Conservation (phyloP, 2,797 vertebrate genomes). For the Lerista edwardsae region DNA sequence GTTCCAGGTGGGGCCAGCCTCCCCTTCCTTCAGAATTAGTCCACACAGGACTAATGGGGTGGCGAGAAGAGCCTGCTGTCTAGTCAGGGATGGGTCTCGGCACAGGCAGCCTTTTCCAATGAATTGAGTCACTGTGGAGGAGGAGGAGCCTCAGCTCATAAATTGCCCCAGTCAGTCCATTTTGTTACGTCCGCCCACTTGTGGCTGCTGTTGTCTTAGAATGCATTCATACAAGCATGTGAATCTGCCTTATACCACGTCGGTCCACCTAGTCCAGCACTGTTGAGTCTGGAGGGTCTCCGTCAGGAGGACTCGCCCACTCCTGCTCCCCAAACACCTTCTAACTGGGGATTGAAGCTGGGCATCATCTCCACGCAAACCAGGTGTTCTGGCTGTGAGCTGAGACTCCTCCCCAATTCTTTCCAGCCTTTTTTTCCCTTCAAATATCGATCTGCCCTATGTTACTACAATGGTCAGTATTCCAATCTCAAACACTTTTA, state of each 20-base stretch:
- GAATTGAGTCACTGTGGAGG: not conserved
- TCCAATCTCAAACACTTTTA: not conserved
- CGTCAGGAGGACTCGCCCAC: not conserved
- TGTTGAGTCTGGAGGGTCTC: not conserved
- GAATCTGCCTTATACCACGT: not conserved
- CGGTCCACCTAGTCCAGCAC: not conserved
- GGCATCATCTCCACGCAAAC: not conserved
- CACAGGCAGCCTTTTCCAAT: not conserved
- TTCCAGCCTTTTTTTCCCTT: no score
- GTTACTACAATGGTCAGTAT: not conserved
- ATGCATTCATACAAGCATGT: not conserved
- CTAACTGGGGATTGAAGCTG: not conserved
- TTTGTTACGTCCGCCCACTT: not conserved
- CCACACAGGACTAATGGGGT: not conserved
- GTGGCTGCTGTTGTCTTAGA: not conserved
- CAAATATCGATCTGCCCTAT: not conserved
- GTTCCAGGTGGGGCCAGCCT: not conserved
- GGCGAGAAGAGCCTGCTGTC: not conserved
- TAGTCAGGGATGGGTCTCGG: not conserved
- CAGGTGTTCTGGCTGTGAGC: not conserved
- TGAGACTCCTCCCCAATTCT: not conserved
- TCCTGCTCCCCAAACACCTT: not conserved
- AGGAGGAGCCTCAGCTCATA: not conserved
- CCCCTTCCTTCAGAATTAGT: not conserved
- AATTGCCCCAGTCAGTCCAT: not conserved